These are phyloP conservation scores for Ophonus ardosiacus DNA, from an alignment of 2,888 invertebrate genomes.

Conservation along the genomic window DNA sequence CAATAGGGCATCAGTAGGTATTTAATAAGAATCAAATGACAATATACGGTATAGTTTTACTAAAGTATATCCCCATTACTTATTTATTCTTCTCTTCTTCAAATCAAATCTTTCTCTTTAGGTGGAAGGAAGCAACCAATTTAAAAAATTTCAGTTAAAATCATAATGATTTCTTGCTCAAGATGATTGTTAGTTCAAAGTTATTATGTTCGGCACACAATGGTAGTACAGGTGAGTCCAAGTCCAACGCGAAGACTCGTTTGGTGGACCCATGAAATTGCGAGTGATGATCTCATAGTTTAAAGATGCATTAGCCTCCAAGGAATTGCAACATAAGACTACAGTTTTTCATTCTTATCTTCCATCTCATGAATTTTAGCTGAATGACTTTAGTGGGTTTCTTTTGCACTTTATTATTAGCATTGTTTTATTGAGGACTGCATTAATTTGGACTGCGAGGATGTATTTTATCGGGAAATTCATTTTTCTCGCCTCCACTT, in stretches of 20 bases:
- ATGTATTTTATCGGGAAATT: too few relatives aligned
- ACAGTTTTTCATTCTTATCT: background rate
- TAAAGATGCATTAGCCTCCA: constrained; percentile 57
- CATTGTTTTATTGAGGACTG: background rate
- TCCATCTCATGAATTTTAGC: background rate
- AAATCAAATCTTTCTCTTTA: too few relatives aligned
- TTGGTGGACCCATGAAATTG: constrained; percentile 46
- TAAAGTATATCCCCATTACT: too few relatives aligned
- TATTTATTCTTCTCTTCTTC: too few relatives aligned
- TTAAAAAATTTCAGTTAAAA: background rate
- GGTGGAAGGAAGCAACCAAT: background rate
- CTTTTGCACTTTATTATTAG: background rate
- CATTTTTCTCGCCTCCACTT: too few relatives aligned
- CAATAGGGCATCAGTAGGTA: too few relatives aligned
- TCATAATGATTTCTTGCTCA: background rate
- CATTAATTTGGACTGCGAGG: too few relatives aligned
- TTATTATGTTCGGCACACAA: background rate
- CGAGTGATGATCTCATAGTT: constrained; percentile 60
- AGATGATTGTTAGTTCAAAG: background rate
- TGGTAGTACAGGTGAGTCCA: background rate
- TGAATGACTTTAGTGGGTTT: background rate
- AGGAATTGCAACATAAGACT: constrained; percentile 29
- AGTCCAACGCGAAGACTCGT: constrained; percentile 14
- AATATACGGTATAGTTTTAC: too few relatives aligned
- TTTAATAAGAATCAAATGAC: too few relatives aligned